Percentiles rank a stretch among this genome's conserved stretches.
phyloP scores from a whole-genome alignment of 1,140 invertebrate genomes.

The Rhysida immarginata region DNA sequence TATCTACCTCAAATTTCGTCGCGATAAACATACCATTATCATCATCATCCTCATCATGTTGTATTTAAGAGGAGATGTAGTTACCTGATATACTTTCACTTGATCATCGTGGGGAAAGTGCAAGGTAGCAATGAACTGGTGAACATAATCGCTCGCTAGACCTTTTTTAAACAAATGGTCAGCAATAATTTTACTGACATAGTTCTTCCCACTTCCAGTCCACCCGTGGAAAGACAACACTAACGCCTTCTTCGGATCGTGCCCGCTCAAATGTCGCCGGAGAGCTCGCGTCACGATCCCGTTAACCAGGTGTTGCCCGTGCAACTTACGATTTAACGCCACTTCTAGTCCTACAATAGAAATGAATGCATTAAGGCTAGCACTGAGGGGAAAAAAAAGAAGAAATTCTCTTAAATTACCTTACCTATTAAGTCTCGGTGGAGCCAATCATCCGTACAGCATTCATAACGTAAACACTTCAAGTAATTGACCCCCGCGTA shows the following conservation, averaged over 20 bases:
- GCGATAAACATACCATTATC: too few relatives aligned
- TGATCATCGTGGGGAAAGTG: slow-evolving; percentile 48
- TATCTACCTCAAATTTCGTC: too few relatives aligned
- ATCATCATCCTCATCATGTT: too few relatives aligned
- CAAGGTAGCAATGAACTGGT: slow-evolving; percentile 59
- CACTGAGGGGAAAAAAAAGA: too few relatives aligned
- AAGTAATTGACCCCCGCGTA: not conserved
- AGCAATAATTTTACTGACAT: slow-evolving; percentile 63
- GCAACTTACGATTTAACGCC: not conserved
- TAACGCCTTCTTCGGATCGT: not conserved
- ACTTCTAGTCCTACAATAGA: not conserved
- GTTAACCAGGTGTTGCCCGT: slow-evolving; percentile 9
- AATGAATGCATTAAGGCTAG: too few relatives aligned
- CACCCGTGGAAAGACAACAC: slow-evolving; percentile 43
- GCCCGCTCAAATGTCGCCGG: not conserved
- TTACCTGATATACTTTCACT: slow-evolving; percentile 35
- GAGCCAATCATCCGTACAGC: not conserved
- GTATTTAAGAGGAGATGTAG: too few relatives aligned
- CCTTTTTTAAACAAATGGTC: slow-evolving; percentile 55
- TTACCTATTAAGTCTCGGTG: not conserved
- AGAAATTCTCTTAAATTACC: too few relatives aligned
- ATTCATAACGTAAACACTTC: not conserved
- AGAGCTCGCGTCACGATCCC: not conserved
- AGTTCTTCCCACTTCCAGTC: slow-evolving; percentile 75
- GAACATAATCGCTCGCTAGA: slow-evolving; percentile 56